phyloP scores from a whole-genome alignment of 2,888 invertebrate genomes.

The Sialis lutaria region DNA sequence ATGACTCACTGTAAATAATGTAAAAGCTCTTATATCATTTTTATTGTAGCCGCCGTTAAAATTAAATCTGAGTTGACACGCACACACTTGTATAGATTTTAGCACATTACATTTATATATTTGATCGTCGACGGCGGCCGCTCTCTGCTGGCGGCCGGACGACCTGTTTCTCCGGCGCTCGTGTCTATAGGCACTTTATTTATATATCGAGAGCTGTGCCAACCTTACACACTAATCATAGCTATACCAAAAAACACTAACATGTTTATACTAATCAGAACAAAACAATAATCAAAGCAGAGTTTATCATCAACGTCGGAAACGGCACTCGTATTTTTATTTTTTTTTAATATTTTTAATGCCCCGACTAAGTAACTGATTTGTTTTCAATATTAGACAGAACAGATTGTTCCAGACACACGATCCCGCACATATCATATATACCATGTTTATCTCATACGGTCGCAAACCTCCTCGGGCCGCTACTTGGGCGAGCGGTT shows the following conservation, averaged over 20 bases:
- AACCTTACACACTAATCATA: neutral
- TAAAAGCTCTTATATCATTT: too few species aligned
- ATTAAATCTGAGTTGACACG: neutral
- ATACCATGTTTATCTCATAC: neutral
- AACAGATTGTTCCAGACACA: neutral
- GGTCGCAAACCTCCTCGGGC: neutral
- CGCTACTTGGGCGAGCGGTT: conserved; percentile 25
- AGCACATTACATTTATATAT: neutral
- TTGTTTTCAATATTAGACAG: neutral
- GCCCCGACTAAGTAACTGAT: neutral
- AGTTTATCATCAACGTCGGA: neutral
- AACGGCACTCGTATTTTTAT: neutral
- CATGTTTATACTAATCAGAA: neutral
- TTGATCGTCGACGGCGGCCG: neutral
- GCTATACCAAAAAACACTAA: conserved; percentile 4
- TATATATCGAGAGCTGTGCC: neutral
- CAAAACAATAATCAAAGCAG: neutral
- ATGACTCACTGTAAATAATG: too few species aligned
- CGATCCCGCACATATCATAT: neutral
- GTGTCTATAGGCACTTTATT: neutral
- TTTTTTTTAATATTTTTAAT: neutral
- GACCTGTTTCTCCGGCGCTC: neutral
- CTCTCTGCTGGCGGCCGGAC: neutral
- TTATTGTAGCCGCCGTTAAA: neutral
- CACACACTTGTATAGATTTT: neutral